Evolutionary conservation across 2,888 invertebrate species (phyloP).

Genomic region (Ichneumoninae sp.): DNA sequence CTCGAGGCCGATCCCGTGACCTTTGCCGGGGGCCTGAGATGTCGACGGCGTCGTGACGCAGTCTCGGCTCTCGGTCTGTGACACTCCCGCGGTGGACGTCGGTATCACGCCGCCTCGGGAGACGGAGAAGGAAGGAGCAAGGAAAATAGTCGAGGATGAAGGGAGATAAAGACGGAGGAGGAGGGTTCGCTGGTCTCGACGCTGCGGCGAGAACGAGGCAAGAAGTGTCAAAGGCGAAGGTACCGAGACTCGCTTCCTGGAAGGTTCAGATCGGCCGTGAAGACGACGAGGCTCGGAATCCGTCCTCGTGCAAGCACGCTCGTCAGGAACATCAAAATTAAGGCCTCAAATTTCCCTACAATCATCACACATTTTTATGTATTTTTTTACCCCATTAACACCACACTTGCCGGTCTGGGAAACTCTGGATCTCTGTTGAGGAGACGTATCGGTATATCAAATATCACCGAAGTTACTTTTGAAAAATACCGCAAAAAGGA

Average conservation of each 20-base stretch:
- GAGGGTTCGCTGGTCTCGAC: slow-evolving; percentile 48
- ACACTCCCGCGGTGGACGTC: slow-evolving; percentile 56
- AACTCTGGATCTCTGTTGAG: neutral
- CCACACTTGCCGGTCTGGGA: neutral
- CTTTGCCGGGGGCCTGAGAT: slow-evolving; percentile 57
- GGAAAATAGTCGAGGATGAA: slow-evolving; percentile 11
- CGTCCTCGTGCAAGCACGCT: slow-evolving; percentile 30
- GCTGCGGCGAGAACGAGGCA: slow-evolving; percentile 55
- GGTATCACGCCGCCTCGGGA: slow-evolving; percentile 11
- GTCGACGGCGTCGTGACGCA: slow-evolving; percentile 28
- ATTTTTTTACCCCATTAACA: neutral
- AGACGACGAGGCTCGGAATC: slow-evolving; percentile 38
- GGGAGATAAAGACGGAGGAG: slow-evolving; percentile 45
- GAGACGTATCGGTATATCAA: neutral
- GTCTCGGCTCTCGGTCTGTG: slow-evolving; percentile 41
- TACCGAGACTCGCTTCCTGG: slow-evolving; percentile 65
- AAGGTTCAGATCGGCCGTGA: slow-evolving; percentile 59
- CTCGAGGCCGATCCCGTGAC: slow-evolving; percentile 64
- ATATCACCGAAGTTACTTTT: too few relatives aligned
- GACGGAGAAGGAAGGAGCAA: slow-evolving; percentile 17
- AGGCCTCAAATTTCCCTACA: neutral
- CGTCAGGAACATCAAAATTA: slow-evolving; percentile 32
- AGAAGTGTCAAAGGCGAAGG: slow-evolving; percentile 66
- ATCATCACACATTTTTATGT: neutral
- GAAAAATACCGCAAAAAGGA: too few relatives aligned